Evolutionary conservation across 2,113 vertebrate genomes (phyloP).

Genomic region (Helogale parvula): DNA sequence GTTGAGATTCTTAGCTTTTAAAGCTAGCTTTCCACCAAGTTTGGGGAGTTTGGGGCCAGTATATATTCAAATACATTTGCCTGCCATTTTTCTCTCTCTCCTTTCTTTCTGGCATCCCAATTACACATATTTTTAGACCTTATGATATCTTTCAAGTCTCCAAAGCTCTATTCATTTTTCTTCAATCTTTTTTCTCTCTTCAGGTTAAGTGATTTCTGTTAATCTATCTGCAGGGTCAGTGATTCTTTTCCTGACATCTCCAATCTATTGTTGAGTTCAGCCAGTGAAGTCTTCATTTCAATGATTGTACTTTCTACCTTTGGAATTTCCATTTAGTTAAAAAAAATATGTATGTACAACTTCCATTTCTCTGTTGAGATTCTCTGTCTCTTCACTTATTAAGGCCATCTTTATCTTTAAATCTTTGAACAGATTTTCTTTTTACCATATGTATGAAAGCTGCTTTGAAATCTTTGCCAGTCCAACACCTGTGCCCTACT

Average conservation of each 20-base stretch:
- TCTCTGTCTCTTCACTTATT: slow-evolving; percentile 20
- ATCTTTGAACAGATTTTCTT: neutral
- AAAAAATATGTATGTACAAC: neutral
- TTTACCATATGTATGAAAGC: neutral
- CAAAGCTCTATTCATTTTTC: neutral
- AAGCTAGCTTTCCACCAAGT: neutral
- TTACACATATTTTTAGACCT: neutral
- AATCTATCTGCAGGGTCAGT: neutral
- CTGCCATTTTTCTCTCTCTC: neutral
- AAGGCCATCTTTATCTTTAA: neutral
- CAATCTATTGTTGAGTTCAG: neutral
- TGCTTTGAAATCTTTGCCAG: neutral
- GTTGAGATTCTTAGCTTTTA: neutral
- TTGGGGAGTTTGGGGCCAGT: neutral
- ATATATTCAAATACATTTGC: neutral
- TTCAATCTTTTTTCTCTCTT: neutral
- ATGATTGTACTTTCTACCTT: neutral
- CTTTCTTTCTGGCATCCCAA: neutral
- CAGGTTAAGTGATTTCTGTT: neutral
- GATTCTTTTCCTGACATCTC: neutral
- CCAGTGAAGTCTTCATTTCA: neutral
- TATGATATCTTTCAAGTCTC: neutral
- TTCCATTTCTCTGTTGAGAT: neutral
- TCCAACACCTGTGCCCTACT: neutral
- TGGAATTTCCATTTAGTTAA: neutral